These are phyloP conservation scores for Microplitis demolitor DNA, from an alignment of 1,140 invertebrate species.

Conservation along the genomic window DNA sequence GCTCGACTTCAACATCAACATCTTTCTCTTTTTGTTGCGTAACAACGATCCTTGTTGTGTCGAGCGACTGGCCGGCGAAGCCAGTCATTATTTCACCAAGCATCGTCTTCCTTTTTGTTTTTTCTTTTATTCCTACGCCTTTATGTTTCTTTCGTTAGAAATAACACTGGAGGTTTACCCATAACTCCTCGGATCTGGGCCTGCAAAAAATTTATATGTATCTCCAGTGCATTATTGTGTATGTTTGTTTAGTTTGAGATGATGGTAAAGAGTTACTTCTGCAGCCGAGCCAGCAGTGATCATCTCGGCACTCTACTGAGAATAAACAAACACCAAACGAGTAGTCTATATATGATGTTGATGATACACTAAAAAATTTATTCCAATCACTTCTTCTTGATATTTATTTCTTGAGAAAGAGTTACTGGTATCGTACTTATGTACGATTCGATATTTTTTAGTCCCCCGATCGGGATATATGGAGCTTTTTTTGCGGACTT, in stretches of 20 bases:
- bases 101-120: background rate
- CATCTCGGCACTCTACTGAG: no score
- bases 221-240: background rate
- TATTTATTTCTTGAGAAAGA: background rate
- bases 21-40: slow-evolving; percentile 6
- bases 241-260: background rate
- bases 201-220: background rate
- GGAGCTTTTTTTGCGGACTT: no score
- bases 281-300: background rate
- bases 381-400: slow-evolving; percentile 3
- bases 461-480: no score
- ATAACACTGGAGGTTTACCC: background rate
- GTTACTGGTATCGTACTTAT: background rate
- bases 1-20: background rate
- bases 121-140: no score
- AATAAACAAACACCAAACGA: background rate
- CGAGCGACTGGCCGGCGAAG: slow-evolving; percentile 2
- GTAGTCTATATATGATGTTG: background rate
- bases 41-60: slow-evolving; percentile 6
- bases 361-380: background rate
- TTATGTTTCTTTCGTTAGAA: slow-evolving; percentile 16
- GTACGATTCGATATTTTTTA: no score
- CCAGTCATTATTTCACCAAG: slow-evolving; percentile 31
- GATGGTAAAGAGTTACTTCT: background rate
- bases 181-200: background rate